Base-by-base conservation (phyloP, 1,140 invertebrate genomes). In the Drosophila orosa region DNA sequence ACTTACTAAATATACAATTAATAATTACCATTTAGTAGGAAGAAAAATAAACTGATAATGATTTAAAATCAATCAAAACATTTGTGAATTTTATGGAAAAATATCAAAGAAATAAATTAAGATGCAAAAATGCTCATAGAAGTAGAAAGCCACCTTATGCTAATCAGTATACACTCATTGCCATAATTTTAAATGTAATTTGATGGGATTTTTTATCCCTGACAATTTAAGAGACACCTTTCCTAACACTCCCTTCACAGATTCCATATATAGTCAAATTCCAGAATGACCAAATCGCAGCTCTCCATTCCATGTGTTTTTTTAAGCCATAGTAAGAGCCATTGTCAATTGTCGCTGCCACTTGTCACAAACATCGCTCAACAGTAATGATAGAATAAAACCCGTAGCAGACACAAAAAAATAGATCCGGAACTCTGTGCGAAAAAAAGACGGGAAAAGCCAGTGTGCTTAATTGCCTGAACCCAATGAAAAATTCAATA, bases 401-500 rank as follows among this genome's bases (percentile, higher is more conserved):
- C n/a, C 9, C 22, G 5, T 6, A 24, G 12, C 17, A 55, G 27
- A 27, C 13, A 9, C 2, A 55, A 65, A 68, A 66, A 42, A 48
- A 27, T 45, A 35, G 13, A 37, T 15, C 31, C 19, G 19, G 17
- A 71, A 25, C 25, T 45, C 10, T 27, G n/a, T 19, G 12, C 9
- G 13, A 39, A 22, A 72, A 60, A 66, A 47, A 50, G 17, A 5
- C 7, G 45, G 24, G 8, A 39, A 54, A 57, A 56, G 40, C 29
- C 52, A 55, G 54, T n/a, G 40, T 35, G 67, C 69, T 84, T 67
- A 60, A 83, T 82, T 84, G 71, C 35, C 52, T 45, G 42, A 56
- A 47, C 35, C 22, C 27, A 65, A 84, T 76, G 40, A 80, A 83
- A 79, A 72, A 62, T 67, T 24, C 47, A 72, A 83, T 80, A 72